Base-by-base conservation (phyloP, 2,797 vertebrate species). In the Triplophysa bombifrons region DNA sequence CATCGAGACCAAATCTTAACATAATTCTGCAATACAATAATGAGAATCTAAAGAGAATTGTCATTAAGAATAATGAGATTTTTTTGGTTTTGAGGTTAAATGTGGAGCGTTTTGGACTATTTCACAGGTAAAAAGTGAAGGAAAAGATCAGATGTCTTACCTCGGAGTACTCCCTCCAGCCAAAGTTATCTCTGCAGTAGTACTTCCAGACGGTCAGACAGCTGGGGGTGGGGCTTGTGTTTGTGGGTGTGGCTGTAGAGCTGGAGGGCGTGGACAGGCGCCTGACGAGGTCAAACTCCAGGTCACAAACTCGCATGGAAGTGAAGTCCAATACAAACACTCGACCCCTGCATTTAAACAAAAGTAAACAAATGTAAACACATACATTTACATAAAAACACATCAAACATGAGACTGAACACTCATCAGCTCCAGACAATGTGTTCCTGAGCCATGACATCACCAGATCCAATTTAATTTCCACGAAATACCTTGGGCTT, bases 161-260 rank as follows among this genome's bases (percentile, higher is more conserved):
- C 97, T 99, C 98, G 0, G 97, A 98, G 91, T 99, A 99, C 78
- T 99, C 98, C 87, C 98, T 96, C 98, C 98, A 99, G 92, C 97
- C 97, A 88, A 99, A 98, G 93, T 98, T 97, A 92, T 99, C 98
- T 93, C 96, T 96, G 93, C 98, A 99, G 94, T 98, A 99, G 92
- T 97, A 98, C 68, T 98, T 99, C 98, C 97, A 99, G 88, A 96
- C 89, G 0, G 96, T 98, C 90, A 96, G 94, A 90, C 94, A 97
- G 94, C 78, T 91, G 80, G 95, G 95, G 86, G 86, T 88, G 85
- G 92, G 90, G 90, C 82, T 94, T 46, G 93, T 90, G 88, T 86
- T 94, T 0, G 87, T 60, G 5, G 71, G 0, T 14, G 86, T 60
- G 6, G 69, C 0, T 14, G 86, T 74, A n/a, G 88, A 91, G 88